Conservation (phyloP, 2,113 vertebrate genomes). For the Gorsachius goisagi region DNA sequence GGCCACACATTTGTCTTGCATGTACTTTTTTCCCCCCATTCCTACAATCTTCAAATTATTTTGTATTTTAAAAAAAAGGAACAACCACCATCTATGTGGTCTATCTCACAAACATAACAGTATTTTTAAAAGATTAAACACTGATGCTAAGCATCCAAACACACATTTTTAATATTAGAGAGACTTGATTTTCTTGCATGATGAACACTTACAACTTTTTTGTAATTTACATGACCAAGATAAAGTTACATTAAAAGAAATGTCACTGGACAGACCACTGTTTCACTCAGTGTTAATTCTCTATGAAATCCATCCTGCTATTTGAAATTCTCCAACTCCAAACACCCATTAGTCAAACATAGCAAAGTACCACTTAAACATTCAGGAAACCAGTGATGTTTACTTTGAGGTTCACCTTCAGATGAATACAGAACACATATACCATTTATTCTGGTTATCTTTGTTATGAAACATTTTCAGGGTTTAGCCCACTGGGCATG, state of each 20-base stretch:
- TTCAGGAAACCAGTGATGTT: constrained; percentile 35
- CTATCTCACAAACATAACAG: neutral
- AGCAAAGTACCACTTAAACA: constrained; percentile 53
- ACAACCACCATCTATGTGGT: neutral
- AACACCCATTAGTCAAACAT: constrained; percentile 66
- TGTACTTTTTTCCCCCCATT: neutral
- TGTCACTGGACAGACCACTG: neutral
- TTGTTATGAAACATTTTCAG: constrained; percentile 67
- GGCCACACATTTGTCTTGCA: neutral
- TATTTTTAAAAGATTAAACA: neutral
- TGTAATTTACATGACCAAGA: neutral
- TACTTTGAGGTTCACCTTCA: constrained; percentile 63
- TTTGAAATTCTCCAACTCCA: constrained; percentile 38
- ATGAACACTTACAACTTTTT: neutral
- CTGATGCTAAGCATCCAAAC: neutral
- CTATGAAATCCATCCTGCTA: constrained; percentile 51
- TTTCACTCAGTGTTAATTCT: neutral
- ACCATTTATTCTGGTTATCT: constrained; percentile 62
- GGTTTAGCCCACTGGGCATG: constrained; percentile 58
- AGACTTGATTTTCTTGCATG: neutral
- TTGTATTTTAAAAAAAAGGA: neutral
- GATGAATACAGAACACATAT: neutral
- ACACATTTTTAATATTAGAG: neutral
- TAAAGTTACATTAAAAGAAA: neutral
- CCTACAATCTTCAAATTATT: neutral